phyloP scores from a whole-genome alignment of 2,797 vertebrate species.

The Potorous gilbertii region DNA sequence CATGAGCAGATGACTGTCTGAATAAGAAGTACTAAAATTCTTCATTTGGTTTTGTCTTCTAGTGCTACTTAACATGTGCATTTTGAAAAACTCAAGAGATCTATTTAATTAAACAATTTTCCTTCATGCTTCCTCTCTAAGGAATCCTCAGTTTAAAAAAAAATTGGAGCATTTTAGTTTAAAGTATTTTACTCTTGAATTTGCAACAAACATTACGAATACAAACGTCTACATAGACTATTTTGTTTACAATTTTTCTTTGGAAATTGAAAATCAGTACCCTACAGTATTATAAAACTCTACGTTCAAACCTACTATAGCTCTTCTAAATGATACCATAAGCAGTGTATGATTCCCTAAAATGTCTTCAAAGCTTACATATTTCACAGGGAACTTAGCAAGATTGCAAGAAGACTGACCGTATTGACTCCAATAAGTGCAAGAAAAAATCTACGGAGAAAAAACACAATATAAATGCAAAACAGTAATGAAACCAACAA shows the following conservation, averaged over 20 bases:
- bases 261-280: conserved; percentile 66
- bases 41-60: conserved; percentile 60
- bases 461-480: conserved; percentile 70
- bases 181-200: conserved; percentile 64
- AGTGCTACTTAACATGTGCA: conserved; percentile 42
- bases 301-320: conserved; percentile 55
- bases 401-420: conserved; percentile 67
- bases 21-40: conserved; percentile 60
- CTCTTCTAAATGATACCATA: conserved; percentile 59
- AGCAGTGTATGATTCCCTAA: conserved; percentile 58
- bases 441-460: conserved; percentile 58
- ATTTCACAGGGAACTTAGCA: conserved; percentile 69
- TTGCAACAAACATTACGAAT: conserved; percentile 66
- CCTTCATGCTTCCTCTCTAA: conserved; percentile 40
- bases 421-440: conserved; percentile 58
- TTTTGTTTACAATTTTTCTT: conserved; percentile 54
- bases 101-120: conserved; percentile 56
- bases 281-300: conserved; percentile 60
- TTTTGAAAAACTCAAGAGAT: conserved; percentile 61
- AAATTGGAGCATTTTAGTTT: conserved; percentile 37
- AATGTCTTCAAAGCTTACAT: conserved; percentile 66
- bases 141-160: conserved; percentile 60
- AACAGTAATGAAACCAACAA: conserved; percentile 66
- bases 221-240: conserved; percentile 54
- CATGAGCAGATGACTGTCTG: conserved; percentile 15